These are phyloP conservation scores for Drosophila putrida DNA, from an alignment of 2,888 invertebrate species.

Conservation along the genomic window DNA sequence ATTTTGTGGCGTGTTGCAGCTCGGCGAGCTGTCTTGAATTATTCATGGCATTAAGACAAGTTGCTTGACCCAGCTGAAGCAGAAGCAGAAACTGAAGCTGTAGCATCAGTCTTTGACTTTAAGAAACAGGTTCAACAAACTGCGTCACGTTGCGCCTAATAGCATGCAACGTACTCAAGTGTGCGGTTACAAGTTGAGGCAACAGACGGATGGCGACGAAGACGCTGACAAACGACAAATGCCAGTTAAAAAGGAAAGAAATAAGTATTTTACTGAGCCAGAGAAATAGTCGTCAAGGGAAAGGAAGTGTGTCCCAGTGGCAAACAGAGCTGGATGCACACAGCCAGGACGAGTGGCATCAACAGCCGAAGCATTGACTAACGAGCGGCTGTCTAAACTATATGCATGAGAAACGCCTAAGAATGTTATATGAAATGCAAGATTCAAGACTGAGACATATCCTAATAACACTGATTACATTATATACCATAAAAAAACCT, in stretches of 20 bases:
- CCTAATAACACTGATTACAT: conserved; percentile 1
- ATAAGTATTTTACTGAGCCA: conserved; percentile 32
- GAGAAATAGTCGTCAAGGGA: conserved; percentile 50
- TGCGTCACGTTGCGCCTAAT: conserved; percentile 76
- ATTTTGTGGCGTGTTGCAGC: conserved; percentile 44
- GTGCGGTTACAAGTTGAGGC: conserved; percentile 78
- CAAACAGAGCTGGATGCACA: conserved; percentile 14
- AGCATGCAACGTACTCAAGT: conserved; percentile 73
- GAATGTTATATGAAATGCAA: background rate
- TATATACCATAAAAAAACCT: no score
- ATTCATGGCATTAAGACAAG: conserved; percentile 73
- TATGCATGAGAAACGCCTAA: conserved; percentile 28
- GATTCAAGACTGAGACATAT: conserved; percentile 18
- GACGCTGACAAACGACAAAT: conserved; percentile 73
- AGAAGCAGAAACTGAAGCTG: conserved; percentile 15
- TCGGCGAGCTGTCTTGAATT: conserved; percentile 57
- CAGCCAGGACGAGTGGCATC: conserved; percentile 25
- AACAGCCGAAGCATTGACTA: conserved; percentile 44
- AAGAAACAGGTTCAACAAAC: conserved; percentile 73
- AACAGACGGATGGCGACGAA: conserved; percentile 23
- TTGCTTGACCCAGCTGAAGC: conserved; percentile 57
- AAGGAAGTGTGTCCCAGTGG: conserved; percentile 32
- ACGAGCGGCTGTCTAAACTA: conserved; percentile 47
- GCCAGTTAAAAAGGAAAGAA: conserved; percentile 61
- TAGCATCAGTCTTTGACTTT: conserved; percentile 57